phyloP scores from a whole-genome alignment of 2,797 vertebrate genomes.

The Macropus fuliginosus region DNA sequence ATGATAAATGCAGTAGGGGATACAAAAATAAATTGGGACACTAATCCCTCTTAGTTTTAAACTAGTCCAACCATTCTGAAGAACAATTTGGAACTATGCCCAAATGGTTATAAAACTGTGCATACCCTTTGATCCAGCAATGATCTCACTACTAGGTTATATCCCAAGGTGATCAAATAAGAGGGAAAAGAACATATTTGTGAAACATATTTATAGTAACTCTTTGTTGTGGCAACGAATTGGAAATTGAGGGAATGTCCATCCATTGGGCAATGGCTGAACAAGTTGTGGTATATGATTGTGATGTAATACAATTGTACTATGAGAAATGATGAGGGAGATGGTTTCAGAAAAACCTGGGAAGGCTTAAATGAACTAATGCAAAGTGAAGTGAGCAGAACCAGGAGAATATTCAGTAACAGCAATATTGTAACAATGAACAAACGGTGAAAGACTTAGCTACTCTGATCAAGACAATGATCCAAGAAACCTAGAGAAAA shows the following conservation, averaged over 20 bases:
- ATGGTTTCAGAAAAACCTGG: background rate
- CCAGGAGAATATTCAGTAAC: background rate
- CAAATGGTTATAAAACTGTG: background rate
- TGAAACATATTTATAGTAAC: background rate
- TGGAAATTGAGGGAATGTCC: background rate
- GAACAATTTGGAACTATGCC: background rate
- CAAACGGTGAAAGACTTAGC: background rate
- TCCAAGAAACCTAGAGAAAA: background rate
- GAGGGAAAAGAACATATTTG: background rate
- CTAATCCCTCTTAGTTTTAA: background rate
- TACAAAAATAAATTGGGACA: background rate
- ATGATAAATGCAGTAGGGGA: background rate
- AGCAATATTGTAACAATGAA: background rate
- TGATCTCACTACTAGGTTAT: background rate
- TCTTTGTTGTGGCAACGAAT: background rate
- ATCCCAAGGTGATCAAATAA: background rate
- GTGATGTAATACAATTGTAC: background rate
- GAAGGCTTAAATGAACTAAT: background rate
- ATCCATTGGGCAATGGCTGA: background rate
- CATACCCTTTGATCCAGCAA: background rate
- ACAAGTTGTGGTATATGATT: background rate
- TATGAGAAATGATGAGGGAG: background rate
- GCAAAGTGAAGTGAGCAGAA: background rate
- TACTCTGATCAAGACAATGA: background rate
- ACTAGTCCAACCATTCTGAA: background rate